Evolutionary conservation across 2,888 invertebrate genomes (phyloP), one percentile per base, ranked within the genome.

Genomic region (Coleophora flavipennella): DNA sequence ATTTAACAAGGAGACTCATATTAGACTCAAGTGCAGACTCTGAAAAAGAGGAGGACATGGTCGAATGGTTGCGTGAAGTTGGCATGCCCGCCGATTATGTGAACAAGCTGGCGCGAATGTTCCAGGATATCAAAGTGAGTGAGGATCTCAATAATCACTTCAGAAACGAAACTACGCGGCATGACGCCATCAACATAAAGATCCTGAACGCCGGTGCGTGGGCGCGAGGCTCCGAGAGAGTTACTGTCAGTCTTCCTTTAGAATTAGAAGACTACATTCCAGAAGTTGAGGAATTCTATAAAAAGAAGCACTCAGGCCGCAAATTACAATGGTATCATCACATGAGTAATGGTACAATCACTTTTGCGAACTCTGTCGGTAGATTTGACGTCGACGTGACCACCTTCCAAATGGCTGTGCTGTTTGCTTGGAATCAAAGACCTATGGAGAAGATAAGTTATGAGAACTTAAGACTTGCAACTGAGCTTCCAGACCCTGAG

Each of bases 61-160:
- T 99, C 0, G 97, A 97, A 68, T 97, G 97, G 96, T 88, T 95
- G 36, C 87, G 97, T 53, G 98, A 99, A 78, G 96, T 97, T 11
- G 99, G 99, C 26, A 99, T 99, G 99, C 99, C 99, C 2, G 98
- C 99, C 0, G 99, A 99, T 79, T 98, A 96, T 85, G 97, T 99
- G 12, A 99, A 98, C 85, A 98, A 99, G 79, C 83, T 99, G 59
- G 97, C 96, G 8, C 87, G 99, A 51, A 99, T 99, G 99, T 95
- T 95, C 76, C 95, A 96, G 86, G 99, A 99, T 72, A 95, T 99
- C 53, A 99, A 99, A 88, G 96, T 89, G 38, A 97, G 97, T 68
- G 96, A 97, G 79, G 99, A 99, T 86, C 87, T 99, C 43, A 98
- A 98, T 83, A 90, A 92, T 53, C 94, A 95, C 65, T 99, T 99